Evolutionary conservation across 2,888 invertebrate genomes (phyloP), one percentile per base, ranked within the genome.

Genomic region (Dolichomitus sp.): DNA sequence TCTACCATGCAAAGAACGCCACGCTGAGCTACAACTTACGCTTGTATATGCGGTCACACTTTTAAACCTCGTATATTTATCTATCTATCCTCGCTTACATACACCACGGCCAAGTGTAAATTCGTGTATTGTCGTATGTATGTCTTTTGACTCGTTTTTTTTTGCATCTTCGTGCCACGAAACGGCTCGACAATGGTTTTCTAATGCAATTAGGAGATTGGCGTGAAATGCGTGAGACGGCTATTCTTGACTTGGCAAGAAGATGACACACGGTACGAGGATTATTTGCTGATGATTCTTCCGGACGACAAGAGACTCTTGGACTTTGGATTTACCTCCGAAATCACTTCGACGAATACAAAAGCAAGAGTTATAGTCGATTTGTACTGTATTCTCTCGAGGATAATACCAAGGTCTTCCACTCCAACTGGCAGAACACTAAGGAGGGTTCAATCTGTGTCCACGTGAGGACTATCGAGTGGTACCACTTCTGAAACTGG

Each of bases 181-280:
- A 45, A 72, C 19, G n/a, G 17, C 78, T 84, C 87, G 87, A 89
- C 89, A 89, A 90, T 89, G 87, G 92, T 92, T 91, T 91, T 91
- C 91, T 89, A 90, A 92, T 90, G 88, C 90, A 92, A 93, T 92
- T 92, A 92, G 91, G 87, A 85, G 66, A 79, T 80, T 42, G 84
- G 79, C 87, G 92, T 88, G 90, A 91, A 92, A 90, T 88, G 80
- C 82, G 85, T 79, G 81, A 78, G 83, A 66, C 76, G 12, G 65
- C 50, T 61, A 54, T 69, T 37, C 12, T 57, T 23, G 40, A 30
- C 57, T 27, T 14, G 65, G 11, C 40, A 19, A 45, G 54, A 48
- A 52, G 40, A 70, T 48, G 45, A 80, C 48, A 27, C 50, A 11
- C 12, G n/a, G 12, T 17, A 50, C 48, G 12, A 33, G 48, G 4